Conservation (phyloP, 2,888 invertebrate genomes). For the Watsonalla binaria region DNA sequence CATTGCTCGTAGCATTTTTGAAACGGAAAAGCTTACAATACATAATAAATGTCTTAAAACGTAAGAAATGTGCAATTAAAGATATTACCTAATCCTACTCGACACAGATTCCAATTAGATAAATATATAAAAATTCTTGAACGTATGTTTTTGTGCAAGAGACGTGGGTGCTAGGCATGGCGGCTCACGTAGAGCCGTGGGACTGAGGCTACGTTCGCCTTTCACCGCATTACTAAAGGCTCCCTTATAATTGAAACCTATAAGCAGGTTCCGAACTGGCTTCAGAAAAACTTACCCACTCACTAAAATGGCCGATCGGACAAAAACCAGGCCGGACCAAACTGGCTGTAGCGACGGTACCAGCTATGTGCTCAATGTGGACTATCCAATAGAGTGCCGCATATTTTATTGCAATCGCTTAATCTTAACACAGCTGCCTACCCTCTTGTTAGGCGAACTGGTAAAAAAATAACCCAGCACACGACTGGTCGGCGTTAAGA, state of each 20-base stretch:
- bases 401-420: slow-evolving; percentile 56
- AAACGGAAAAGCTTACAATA: no score
- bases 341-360: slow-evolving; percentile 25
- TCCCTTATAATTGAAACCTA: slow-evolving; percentile 58
- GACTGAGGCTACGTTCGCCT: slow-evolving; percentile 29
- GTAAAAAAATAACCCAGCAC: slow-evolving; percentile 7
- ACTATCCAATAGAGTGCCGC: slow-evolving; percentile 39
- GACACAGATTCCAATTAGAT: slow-evolving; percentile 1
- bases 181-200: slow-evolving; percentile 28
- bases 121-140: slow-evolving; percentile 13
- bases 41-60: not conserved
- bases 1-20: no score
- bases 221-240: slow-evolving; percentile 52
- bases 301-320: slow-evolving; percentile 41
- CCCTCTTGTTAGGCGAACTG: slow-evolving; percentile 35
- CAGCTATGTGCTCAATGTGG: slow-evolving; percentile 27
- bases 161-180: slow-evolving; percentile 16
- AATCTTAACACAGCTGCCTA: slow-evolving; percentile 46
- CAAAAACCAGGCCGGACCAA: slow-evolving; percentile 48
- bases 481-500: not conserved
- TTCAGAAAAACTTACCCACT: slow-evolving; percentile 32
- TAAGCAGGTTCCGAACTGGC: slow-evolving; percentile 37
- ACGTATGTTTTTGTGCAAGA: slow-evolving; percentile 23
- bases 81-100: not conserved
- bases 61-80: not conserved